Base-by-base conservation (phyloP, 2,797 vertebrate species). In the Chromobotia macracanthus region DNA sequence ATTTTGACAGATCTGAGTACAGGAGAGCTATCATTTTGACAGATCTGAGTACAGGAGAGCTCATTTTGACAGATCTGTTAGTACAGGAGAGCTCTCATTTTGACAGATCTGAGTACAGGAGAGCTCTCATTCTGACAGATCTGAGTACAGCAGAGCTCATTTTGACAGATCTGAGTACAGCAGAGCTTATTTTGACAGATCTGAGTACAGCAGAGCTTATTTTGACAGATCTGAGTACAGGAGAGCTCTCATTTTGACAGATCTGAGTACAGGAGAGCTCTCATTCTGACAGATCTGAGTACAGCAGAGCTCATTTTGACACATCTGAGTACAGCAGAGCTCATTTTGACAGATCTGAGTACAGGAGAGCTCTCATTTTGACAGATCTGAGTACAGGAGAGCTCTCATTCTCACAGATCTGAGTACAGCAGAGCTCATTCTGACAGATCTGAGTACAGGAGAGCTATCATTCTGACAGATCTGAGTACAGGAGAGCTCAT, bases 221-320 rank as follows among this genome's bases (percentile, higher is more conserved):
- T 85, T 84, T 87, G 88, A 93, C 92, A 85, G 91, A 89, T 89
- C 88, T 91, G 13, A 87, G 88, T 89, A 86, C 83, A 83, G 78
- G 75, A 70, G 21, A 84, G 77, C 65, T 66, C 55, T n/a, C n/a
- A n/a, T n/a, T n/a, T n/a, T 87, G 88, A 93, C 92, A 85, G 91
- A 89, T 89, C 88, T 91, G 13, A 87, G 88, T 89, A 86, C 83
- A 83, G 78, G 75, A 70, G 21, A 84, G 77, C 65, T 66, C 55
- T n/a, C n/a, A n/a, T n/a, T n/a, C n/a, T 87, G 88, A 93, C 92
- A 85, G 91, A 89, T 89, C 88, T 91, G 13, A 87, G 88, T 89
- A 86, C 83, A 83, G 78, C 75, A 70, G 21, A 84, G 77, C 65
- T 66, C 55, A 44, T 71, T 85, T 84, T 87, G 88, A 93, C 92